phyloP scores from a whole-genome alignment of 2,797 vertebrate genomes.

The Girardinus metallicus region DNA sequence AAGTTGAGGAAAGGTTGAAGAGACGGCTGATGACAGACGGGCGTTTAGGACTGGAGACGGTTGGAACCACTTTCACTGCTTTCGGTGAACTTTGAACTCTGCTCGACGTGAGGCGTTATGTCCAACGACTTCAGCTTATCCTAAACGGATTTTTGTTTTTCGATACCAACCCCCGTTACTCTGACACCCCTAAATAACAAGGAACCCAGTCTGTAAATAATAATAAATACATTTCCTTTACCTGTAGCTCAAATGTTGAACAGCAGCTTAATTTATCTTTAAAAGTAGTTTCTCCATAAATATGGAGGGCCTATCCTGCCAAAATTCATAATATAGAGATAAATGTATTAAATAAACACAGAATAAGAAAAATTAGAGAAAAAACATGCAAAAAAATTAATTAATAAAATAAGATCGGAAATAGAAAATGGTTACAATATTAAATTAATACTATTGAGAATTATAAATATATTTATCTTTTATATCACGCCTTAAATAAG shows the following conservation, averaged over 20 bases:
- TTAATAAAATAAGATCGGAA: background rate
- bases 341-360: background rate
- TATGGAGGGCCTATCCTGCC: background rate
- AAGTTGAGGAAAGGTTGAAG: background rate
- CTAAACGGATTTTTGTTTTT: background rate
- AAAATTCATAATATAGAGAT: background rate
- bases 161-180: background rate
- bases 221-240: background rate
- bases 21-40: slow-evolving; percentile 23
- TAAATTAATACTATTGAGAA: background rate
- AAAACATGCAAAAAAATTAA: background rate
- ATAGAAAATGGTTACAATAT: background rate
- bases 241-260: background rate
- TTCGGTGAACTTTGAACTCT: slow-evolving; percentile 21
- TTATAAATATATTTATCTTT: background rate
- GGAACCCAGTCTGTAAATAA: background rate
- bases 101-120: background rate
- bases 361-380: background rate
- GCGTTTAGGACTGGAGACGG: background rate
- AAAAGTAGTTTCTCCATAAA: background rate
- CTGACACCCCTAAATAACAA: background rate
- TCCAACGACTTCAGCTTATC: background rate
- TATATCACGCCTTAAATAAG: background rate
- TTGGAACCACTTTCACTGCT: slow-evolving; percentile 27
- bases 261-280: background rate